phyloP scores from a whole-genome alignment of 2,888 invertebrate species.

The Salticus scenicus region DNA sequence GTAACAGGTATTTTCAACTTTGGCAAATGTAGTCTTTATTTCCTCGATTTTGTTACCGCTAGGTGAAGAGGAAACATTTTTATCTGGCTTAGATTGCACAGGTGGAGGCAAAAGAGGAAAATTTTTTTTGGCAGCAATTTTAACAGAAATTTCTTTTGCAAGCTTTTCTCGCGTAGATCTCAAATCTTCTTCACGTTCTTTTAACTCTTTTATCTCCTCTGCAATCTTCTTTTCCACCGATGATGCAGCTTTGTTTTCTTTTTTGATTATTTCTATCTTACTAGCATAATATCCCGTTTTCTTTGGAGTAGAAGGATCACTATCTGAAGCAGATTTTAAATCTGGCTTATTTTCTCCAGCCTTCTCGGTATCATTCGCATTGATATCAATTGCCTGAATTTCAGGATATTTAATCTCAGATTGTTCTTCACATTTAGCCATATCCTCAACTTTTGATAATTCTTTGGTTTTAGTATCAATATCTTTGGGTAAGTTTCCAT shows the following conservation, averaged over 20 bases:
- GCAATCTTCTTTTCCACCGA: conserved; percentile 75
- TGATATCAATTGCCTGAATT: background rate
- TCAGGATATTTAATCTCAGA: background rate
- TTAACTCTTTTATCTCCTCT: conserved; percentile 77
- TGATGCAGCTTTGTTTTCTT: conserved; percentile 20
- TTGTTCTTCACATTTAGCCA: no score
- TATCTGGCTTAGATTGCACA: background rate
- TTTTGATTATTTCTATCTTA: background rate
- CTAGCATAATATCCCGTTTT: background rate
- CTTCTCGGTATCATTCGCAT: background rate
- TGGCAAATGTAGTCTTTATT: conserved; percentile 18
- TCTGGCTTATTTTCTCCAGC: background rate
- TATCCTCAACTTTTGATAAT: no score
- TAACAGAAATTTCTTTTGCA: conserved; percentile 45
- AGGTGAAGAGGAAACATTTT: background rate
- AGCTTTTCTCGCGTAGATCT: conserved; percentile 73
- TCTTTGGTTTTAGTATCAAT: no score
- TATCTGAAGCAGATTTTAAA: no score
- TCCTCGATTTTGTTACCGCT: conserved; percentile 1
- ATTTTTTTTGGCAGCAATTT: background rate
- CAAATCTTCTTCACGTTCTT: conserved; percentile 78
- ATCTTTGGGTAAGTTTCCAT: no score
- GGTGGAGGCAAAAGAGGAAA: background rate
- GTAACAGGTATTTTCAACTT: conserved; percentile 46
- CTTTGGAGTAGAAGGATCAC: background rate